Evolutionary conservation across 2,113 vertebrate genomes (phyloP), one percentile per base, ranked within the genome.

Genomic region (Vidua macroura): DNA sequence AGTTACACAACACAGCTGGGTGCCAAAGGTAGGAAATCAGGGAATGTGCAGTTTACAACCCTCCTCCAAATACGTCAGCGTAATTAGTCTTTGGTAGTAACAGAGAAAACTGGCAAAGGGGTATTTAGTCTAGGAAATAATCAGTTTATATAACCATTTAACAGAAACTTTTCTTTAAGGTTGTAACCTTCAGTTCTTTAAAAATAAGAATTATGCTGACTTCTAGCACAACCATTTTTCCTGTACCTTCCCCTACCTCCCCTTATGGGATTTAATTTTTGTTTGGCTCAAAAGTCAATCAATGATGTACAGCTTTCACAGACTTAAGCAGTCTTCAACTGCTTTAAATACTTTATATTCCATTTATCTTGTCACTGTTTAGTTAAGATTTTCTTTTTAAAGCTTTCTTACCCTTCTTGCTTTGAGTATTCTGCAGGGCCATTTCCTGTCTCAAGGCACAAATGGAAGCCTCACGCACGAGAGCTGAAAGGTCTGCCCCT

Each of bases 401-500:
- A 72, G 22, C 8, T 83, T 88, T 46, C 95, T 76, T 96, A 98
- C 98, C 97, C 95, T 91, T 96, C 58, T 73, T 94, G 52, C 51
- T 76, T 31, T 86, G 81, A 52, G 37, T 58, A 48, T 83, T 91
- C 76, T 87, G 88, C 78, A 74, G 68, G 19, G 93, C 90, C 95
- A 98, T 97, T 87, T 98, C 96, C n/a, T 97, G 95, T 92, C 98
- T 98, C 94, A 99, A 96, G 35, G 99, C 99, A 4, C 98, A 98
- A 17, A 99, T 17, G 8, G 99, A 99, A 19, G 99, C 99, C 97
- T 99, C 99, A 30, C 99, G 98, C 55, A 99, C 98, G 6, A 99
- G 95, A 12, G 99, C 99, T 0, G 98, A 98, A 94, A 99, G 98
- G 87, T 99, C 99, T 35, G 99, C 99, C 7, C 99, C 99, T 66